phyloP scores from a whole-genome alignment of 2,888 invertebrate genomes.

The Parochlus steinenii region DNA sequence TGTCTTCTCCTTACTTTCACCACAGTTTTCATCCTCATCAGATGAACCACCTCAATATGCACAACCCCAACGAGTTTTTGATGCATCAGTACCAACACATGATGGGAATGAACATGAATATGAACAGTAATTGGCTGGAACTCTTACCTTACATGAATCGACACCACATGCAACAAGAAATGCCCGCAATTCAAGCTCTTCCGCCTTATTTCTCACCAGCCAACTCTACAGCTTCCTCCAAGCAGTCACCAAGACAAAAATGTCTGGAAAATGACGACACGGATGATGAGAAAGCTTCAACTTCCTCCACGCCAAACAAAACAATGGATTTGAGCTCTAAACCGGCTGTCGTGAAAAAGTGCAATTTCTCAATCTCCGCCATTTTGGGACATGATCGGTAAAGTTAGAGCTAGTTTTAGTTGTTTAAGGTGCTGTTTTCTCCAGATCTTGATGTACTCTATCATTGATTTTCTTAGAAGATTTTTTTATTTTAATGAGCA shows the following conservation, averaged over 20 bases:
- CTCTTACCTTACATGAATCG: conserved; percentile 4
- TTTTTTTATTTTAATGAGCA: too few species aligned
- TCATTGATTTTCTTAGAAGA: too few species aligned
- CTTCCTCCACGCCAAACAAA: conserved; percentile 1
- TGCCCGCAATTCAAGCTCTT: conserved; percentile 17
- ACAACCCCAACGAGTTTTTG: conserved; percentile 16
- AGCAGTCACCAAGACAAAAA: neutral
- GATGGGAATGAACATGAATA: conserved; percentile 6
- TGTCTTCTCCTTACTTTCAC: conserved; percentile 28
- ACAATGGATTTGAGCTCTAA: conserved; percentile 3
- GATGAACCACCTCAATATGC: conserved; percentile 11
- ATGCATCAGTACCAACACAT: conserved; percentile 14
- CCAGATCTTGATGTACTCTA: too few species aligned
- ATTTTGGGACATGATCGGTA: too few species aligned
- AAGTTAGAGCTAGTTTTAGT: too few species aligned
- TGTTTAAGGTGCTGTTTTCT: too few species aligned
- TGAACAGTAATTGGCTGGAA: conserved; percentile 12
- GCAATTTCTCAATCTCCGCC: conserved; percentile 29
- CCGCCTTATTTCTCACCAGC: conserved; percentile 10
- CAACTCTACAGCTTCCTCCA: conserved; percentile 13
- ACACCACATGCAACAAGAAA: neutral
- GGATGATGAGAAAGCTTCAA: conserved; percentile 13
- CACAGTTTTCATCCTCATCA: conserved; percentile 17
- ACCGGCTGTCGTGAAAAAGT: conserved; percentile 20
- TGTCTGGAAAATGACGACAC: neutral